Base-by-base conservation (phyloP, 2,113 vertebrate genomes). In the Lepisosteus osseus region DNA sequence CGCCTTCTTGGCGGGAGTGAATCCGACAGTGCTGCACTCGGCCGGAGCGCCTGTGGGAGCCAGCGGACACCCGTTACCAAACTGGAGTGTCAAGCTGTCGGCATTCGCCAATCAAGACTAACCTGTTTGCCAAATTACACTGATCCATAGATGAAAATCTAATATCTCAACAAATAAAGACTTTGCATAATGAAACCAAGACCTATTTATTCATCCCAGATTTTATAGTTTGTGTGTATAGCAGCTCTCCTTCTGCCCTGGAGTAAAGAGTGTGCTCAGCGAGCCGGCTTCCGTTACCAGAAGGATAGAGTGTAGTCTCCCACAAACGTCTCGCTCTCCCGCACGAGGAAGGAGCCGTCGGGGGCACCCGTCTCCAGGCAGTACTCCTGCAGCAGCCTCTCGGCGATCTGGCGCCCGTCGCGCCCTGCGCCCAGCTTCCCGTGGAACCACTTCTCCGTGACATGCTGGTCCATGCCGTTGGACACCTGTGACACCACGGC, bases 231-330 rank as follows among this genome's bases (percentile, higher is more conserved):
- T 29, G 29, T 29, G 29, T 29, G 29, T 29, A 29, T 29, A 29
- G 29, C 29, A 29, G 29, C 29, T 29, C 29, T 29, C 29, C 29
- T 29, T 29, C 29, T 29, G 29, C 29, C 29, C 29, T 29, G 29
- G 29, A 29, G 29, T 29, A 29, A 29, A 29, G 29, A 29, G 29
- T 29, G 29, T 29, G 29, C 29, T 29, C 29, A 65, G 68, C 0
- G 3, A 41, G 13, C 7, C 29, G 29, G 29, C 29, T 29, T 29
- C 29, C n/a, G 80, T 80, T 88, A 99, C 97, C 97, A 99, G 91
- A 99, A 99, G n/a, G 97, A 99, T 8, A 99, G 90, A 0, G 97
- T 98, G 87, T 98, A 98, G 89, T 99, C 96, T 42, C 97, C 97
- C 1, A 98, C 95, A 2, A 97, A 99, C 9, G 96, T 98, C 92